These are phyloP conservation scores for Dione juno DNA, from an alignment of 2,888 invertebrate species.

Conservation along the genomic window DNA sequence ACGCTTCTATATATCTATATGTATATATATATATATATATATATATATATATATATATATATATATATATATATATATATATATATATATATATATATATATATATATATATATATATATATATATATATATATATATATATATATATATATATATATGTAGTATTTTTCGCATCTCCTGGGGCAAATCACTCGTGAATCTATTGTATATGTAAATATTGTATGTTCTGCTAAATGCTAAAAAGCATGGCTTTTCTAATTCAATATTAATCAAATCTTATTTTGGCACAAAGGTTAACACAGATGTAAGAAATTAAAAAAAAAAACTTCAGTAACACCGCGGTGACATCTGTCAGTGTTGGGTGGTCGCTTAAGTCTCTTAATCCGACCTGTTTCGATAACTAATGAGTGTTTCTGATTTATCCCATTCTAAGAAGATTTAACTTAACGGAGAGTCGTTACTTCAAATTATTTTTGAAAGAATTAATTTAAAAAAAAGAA, in stretches of 20 bases:
- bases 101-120: too few relatives aligned
- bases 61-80: too few relatives aligned
- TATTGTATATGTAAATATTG: too few relatives aligned
- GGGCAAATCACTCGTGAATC: too few relatives aligned
- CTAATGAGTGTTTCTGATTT: conserved; percentile 59
- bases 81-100: too few relatives aligned
- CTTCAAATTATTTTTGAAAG: conserved; percentile 1
- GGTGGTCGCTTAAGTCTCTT: conserved; percentile 68
- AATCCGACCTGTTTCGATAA: conserved; percentile 69
- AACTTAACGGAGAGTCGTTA: conserved; percentile 3
- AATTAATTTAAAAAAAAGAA: background rate
- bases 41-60: too few relatives aligned
- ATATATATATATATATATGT: too few relatives aligned
- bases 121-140: too few relatives aligned
- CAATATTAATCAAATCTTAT: background rate
- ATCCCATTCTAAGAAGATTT: conserved; percentile 31
- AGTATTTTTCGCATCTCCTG: too few relatives aligned
- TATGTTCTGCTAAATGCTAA: too few relatives aligned
- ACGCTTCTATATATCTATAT: background rate
- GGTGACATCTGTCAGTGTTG: conserved; percentile 63
- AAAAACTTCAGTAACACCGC: conserved; percentile 43
- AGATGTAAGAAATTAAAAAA: conserved; percentile 19
- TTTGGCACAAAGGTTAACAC: conserved; percentile 5
- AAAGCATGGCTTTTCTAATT: too few relatives aligned
- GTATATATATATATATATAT: background rate